Evolutionary conservation across 2,888 invertebrate species (phyloP).

Genomic region (Ganaspis brasiliensis): DNA sequence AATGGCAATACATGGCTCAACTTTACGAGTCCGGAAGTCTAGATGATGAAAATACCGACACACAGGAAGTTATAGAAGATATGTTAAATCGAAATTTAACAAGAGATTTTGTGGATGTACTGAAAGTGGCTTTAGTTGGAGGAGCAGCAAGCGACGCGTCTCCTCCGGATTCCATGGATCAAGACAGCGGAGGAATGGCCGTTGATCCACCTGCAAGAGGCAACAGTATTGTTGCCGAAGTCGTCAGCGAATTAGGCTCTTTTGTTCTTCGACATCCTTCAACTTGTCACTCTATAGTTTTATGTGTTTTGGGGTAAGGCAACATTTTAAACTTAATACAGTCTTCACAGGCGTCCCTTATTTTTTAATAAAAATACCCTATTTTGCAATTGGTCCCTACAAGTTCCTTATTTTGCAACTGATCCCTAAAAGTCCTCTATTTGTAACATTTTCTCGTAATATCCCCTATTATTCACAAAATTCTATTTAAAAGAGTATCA

Average conservation of each 20-base stretch:
- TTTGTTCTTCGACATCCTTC: conserved; percentile 86
- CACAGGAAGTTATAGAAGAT: conserved; percentile 92
- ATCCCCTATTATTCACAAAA: too few relatives aligned
- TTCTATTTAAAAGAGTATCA: too few relatives aligned
- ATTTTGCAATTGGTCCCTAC: too few relatives aligned
- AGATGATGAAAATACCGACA: conserved; percentile 88
- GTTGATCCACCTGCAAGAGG: conserved; percentile 82
- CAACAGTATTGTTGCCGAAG: conserved; percentile 84
- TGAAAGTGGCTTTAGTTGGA: conserved; percentile 89
- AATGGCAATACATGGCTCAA: conserved; percentile 91
- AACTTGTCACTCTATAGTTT: conserved; percentile 85
- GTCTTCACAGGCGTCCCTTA: too few relatives aligned
- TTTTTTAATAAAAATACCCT: too few relatives aligned
- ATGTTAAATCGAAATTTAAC: conserved; percentile 93
- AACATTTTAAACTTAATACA: too few relatives aligned
- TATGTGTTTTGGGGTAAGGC: conserved; percentile 83
- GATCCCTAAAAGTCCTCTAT: too few relatives aligned
- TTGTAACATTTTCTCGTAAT: too few relatives aligned
- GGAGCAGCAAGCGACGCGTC: conserved; percentile 83
- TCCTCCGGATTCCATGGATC: conserved; percentile 84
- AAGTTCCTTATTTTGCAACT: too few relatives aligned
- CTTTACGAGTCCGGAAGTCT: conserved; percentile 89
- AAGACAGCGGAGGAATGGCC: conserved; percentile 87
- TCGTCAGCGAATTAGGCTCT: conserved; percentile 91
- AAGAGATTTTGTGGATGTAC: conserved; percentile 92